Base-by-base conservation (phyloP, 2,113 vertebrate species). In the Triplophysa rosa region DNA sequence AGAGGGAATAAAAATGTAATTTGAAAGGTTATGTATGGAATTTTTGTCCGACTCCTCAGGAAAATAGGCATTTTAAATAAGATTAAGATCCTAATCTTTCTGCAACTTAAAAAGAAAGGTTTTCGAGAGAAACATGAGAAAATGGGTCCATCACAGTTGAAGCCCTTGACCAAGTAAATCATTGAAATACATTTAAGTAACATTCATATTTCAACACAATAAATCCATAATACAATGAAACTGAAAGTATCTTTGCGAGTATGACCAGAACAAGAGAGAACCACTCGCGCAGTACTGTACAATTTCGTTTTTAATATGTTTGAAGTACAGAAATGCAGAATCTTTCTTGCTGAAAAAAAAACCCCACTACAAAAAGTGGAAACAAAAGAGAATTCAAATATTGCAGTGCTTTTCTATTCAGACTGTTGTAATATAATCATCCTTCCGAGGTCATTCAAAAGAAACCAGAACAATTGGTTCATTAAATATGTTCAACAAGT, bases 171-270 rank as follows among this genome's bases (percentile, higher is more conserved):
- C 87, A 88, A 82, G 88, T 87, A 93, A 93, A 87, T 89, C 89
- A 91, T 94, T 92, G 86, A 92, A 92, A 94, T 93, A 93, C 87
- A 93, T 91, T 91, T 89, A 93, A 93, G 87, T 88, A 90, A 95
- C 94, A 95, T 95, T 95, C 94, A 95, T 92, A 89, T 90, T 94
- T 94, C 84, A 94, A 94, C 90, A 93, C 90, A 91, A 90, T 90
- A 86, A 89, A 94, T 90, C 92, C 93, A 92, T 92, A 74, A 91
- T 92, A 93, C 91, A 94, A 85, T 88, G 52, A 78, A 58, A 81
- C 91, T 92, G 92, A 89, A 90, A 92, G 92, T 91, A 91, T 88
- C 86, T 92, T 89, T 91, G 87, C 73, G 74, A 91, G 84, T 88
- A 92, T 88, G 85, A 89, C 90, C 83, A 84, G 87, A 86, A 83